These are phyloP conservation scores for Tetragonula clypearis DNA, from an alignment of 1,140 invertebrate species.

Conservation along the genomic window DNA sequence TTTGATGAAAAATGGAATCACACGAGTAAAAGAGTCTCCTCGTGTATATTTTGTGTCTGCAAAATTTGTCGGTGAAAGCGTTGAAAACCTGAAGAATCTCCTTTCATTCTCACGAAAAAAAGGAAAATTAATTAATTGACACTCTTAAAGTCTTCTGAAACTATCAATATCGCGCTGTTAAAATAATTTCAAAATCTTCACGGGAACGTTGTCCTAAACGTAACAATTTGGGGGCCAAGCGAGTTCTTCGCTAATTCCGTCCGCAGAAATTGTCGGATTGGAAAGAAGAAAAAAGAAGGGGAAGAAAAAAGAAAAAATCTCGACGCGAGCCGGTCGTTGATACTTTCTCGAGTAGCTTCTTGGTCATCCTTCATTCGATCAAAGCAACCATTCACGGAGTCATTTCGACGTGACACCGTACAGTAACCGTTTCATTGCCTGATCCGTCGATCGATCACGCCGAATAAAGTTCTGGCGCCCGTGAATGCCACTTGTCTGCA, in stretches of 20 bases:
- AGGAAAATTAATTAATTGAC: background rate
- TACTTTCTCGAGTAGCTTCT: constrained; percentile 14
- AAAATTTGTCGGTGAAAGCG: no score
- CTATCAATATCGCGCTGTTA: background rate
- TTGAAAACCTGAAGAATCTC: background rate
- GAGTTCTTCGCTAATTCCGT: background rate
- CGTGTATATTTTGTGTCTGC: no score
- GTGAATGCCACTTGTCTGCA: constrained; percentile 62
- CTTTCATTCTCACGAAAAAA: background rate
- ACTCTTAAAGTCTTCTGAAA: background rate
- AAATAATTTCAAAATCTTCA: background rate
- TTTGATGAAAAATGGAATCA: no score
- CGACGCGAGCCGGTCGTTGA: background rate
- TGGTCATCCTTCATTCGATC: constrained; percentile 26
- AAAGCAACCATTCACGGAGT: constrained; percentile 32
- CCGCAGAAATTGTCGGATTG: background rate
- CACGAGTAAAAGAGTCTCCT: no score
- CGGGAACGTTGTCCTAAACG: background rate
- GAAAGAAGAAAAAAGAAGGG: no score
- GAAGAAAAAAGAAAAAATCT: background rate
- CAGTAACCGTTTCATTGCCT: constrained; percentile 50
- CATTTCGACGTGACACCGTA: constrained; percentile 38
- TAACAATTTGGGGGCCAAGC: background rate
- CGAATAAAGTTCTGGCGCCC: constrained; percentile 64
- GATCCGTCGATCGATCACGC: constrained; percentile 60